Conservation (phyloP, 2,113 vertebrate genomes). For the Hirundichthys speculiger region DNA sequence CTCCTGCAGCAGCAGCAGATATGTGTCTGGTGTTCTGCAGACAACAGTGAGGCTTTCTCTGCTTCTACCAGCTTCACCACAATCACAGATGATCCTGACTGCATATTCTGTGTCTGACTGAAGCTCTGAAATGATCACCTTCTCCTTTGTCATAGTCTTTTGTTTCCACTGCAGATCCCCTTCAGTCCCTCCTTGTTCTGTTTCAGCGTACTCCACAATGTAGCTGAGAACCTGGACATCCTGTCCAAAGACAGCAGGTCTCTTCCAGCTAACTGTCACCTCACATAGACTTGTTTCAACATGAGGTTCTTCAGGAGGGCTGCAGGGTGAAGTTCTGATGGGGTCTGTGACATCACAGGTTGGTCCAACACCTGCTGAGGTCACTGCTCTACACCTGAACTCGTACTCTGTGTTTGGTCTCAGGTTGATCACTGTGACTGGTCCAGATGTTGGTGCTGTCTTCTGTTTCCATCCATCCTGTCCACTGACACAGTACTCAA, state of each 20-base stretch:
- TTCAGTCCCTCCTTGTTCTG: accelerated
- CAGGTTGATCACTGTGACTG: no score
- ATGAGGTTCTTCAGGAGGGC: slow-evolving; percentile 25
- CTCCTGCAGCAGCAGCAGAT: not conserved
- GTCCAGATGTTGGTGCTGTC: no score
- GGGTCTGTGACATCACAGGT: not conserved
- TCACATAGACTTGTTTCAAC: slow-evolving; percentile 6
- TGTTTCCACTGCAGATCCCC: slow-evolving; percentile 7
- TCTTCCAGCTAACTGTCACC: slow-evolving; percentile 28
- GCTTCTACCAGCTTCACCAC: slow-evolving; percentile 44
- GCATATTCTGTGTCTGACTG: slow-evolving; percentile 37
- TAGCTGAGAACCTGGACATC: slow-evolving; percentile 19
- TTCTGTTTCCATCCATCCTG: no score
- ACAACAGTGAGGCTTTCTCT: slow-evolving; percentile 26
- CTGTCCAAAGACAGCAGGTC: not conserved
- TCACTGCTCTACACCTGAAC: no score
- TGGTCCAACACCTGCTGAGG: no score
- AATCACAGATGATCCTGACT: slow-evolving; percentile 53
- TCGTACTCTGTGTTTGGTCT: no score
- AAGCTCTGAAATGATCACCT: slow-evolving; percentile 18
- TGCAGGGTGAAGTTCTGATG: not conserved
- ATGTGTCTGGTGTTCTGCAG: not conserved
- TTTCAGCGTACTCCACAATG: slow-evolving; percentile 11
- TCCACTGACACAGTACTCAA: no score
- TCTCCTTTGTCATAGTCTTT: not conserved